phyloP scores from a whole-genome alignment of 2,797 vertebrate genomes.

The Hephaestus fuliginosus region DNA sequence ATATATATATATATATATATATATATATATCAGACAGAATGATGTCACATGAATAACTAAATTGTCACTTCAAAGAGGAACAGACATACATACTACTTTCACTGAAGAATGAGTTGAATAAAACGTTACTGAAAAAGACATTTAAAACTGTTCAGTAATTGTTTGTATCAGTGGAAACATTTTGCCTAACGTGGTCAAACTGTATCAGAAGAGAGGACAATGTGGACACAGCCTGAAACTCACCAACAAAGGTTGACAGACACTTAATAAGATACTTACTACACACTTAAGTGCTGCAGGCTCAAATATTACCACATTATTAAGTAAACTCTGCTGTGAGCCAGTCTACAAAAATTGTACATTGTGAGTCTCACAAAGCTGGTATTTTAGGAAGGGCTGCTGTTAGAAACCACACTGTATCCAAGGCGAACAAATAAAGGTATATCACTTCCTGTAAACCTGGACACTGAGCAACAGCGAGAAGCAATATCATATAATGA shows the following conservation, averaged over 20 bases:
- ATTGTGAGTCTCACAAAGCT: neutral
- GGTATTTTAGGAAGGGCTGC: conserved; percentile 1
- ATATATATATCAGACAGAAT: neutral
- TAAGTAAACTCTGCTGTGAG: conserved; percentile 8
- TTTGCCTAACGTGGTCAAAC: neutral
- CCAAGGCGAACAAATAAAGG: conserved; percentile 29
- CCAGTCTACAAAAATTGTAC: neutral
- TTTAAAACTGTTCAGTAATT: conserved; percentile 10
- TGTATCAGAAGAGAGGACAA: neutral
- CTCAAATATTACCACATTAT: conserved; percentile 12
- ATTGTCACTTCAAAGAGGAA: neutral
- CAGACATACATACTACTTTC: no score
- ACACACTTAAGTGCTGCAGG: neutral
- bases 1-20: no score
- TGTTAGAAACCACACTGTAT: neutral
- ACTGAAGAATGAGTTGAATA: neutral
- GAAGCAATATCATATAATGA: conserved; percentile 58
- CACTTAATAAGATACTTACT: neutral
- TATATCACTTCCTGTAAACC: conserved; percentile 36
- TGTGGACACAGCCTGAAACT: neutral
- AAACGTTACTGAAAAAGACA: conserved; percentile 7
- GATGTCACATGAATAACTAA: neutral
- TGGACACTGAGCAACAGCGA: conserved; percentile 41
- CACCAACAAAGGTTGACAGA: neutral
- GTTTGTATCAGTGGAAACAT: neutral